Evolutionary conservation across 2,888 invertebrate genomes (phyloP), one percentile per base, ranked within the genome.

Genomic region (Blomia tropicalis): DNA sequence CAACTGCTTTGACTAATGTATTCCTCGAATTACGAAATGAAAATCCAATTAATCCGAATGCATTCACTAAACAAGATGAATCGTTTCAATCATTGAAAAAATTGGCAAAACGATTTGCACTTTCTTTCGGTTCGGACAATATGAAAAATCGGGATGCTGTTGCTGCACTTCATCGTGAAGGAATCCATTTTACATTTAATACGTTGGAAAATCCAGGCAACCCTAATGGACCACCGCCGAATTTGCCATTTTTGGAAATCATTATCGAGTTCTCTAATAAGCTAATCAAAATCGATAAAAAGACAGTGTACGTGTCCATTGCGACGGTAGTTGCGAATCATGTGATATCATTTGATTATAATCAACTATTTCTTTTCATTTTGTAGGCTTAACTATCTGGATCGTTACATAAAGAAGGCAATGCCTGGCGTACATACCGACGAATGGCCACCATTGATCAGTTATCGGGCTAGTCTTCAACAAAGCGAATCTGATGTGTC

Each of bases 141-240:
- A 82, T 95, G 65, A 92, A 91, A 77, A 96, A 93, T 79, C 82
- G 95, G 66, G 92, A 95, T 75, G 91, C 93, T 11, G 86, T 96
- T 66, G 90, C 91, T 17, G 88, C 90, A 58, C 79, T 96, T 70
- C 96, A 96, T 77, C 82, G 92, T 70, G 91, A 91, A 66, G 93
- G 93, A 63, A 88, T 95, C 69, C 75, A 87, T 64, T 95, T 89
- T 77, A 87, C 90, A 1, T 83, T 90, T 19, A 80, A 81, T 58
- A 77, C 79, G 22, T 77, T 79, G 63, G 82, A 82, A 70, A 82
- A 77, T 66, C 71, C 56, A 62, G 68, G 65, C 67, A 82, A 84
- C 74, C 85, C 86, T 0, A 81, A 82, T 22, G 82, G 83, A 17
- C 85, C 90, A 43, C 90, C 91, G 25, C 85, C 83, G 0, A 84